A percentile compares a stretch with the other conserved stretches of the same genome.
Evolutionary conservation across 23 tunicate genomes (phyloP).

Genomic region (Oikopleura vanhoeffeni): DNA sequence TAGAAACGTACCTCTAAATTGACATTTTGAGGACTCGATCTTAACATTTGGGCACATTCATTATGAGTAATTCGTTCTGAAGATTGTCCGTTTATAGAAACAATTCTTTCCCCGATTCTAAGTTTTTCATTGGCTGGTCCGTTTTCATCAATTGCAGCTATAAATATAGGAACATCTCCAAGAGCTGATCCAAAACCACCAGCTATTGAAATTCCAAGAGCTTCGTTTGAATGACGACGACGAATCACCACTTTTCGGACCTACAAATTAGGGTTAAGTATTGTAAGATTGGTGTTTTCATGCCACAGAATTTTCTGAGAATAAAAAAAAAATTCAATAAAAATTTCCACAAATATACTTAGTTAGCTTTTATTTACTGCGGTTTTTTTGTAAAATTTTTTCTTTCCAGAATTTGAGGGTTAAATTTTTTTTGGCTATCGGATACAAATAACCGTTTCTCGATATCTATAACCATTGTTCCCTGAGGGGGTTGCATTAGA

Average conservation of each 20-base stretch:
- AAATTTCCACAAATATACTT: no score
- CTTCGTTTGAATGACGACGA: constrained; percentile 25
- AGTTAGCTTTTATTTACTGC: no score
- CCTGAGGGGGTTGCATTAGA: no score
- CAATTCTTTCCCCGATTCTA: constrained; percentile 50
- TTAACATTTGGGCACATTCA: constrained; percentile 34
- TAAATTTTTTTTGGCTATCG: not conserved
- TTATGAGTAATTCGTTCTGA: constrained; percentile 63
- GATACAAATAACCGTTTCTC: no score
- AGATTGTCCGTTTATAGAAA: constrained; percentile 71
- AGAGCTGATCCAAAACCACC: constrained; percentile 89
- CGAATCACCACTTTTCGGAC: not conserved
- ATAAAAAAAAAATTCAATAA: not conserved
- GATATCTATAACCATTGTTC: no score
- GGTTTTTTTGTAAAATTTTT: not conserved
- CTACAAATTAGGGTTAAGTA: not conserved
- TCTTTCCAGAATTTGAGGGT: not conserved
- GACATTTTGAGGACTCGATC: constrained; percentile 12
- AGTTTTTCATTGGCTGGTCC: constrained; percentile 52
- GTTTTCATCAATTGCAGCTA: constrained; percentile 40
- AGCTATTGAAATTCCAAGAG: constrained; percentile 80
- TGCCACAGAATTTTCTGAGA: not conserved
- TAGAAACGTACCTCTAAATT: not conserved
- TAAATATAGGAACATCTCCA: constrained; percentile 86
- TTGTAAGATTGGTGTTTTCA: not conserved